Evolutionary conservation across 2,888 invertebrate species (phyloP).

Genomic region (Proisotoma minuta): DNA sequence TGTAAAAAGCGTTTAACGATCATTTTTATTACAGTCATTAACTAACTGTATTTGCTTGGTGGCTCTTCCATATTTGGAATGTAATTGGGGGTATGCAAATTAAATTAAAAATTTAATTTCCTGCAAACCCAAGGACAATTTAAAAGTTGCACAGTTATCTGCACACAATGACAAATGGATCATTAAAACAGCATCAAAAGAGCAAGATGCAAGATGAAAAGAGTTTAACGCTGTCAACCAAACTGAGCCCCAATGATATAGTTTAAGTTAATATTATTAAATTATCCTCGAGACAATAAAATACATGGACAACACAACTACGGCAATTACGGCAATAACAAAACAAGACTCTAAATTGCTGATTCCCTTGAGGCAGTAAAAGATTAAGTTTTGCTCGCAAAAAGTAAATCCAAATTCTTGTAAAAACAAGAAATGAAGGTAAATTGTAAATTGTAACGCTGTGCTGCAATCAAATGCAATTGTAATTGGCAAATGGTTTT

Average conservation of each 20-base stretch:
- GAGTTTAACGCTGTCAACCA: slow-evolving; percentile 8
- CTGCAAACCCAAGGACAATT: slow-evolving; percentile 10
- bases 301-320: slow-evolving; percentile 7
- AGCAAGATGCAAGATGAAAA: background rate
- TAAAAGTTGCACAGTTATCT: slow-evolving; percentile 2
- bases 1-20: too few species aligned
- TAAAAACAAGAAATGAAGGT: background rate
- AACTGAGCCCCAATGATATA: slow-evolving; percentile 12
- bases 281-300: slow-evolving; percentile 14
- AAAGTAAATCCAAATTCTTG: slow-evolving; percentile 1
- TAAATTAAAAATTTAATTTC: background rate
- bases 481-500: background rate
- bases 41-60: background rate
- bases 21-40: too few species aligned
- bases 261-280: slow-evolving; percentile 15
- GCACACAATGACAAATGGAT: slow-evolving; percentile 10
- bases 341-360: slow-evolving; percentile 7
- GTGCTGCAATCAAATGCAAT: slow-evolving; percentile 2
- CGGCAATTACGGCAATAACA: background rate
- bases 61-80: background rate
- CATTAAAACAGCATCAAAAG: slow-evolving; percentile 14
- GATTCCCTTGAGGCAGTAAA: slow-evolving; percentile 12
- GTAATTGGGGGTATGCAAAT: background rate
- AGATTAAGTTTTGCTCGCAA: slow-evolving; percentile 14
- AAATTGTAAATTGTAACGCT: too few species aligned